Percentiles rank a stretch among this genome's conserved stretches.
phyloP scores from a whole-genome alignment of 92 coral and sea anemone species.

The Metridium senile region DNA sequence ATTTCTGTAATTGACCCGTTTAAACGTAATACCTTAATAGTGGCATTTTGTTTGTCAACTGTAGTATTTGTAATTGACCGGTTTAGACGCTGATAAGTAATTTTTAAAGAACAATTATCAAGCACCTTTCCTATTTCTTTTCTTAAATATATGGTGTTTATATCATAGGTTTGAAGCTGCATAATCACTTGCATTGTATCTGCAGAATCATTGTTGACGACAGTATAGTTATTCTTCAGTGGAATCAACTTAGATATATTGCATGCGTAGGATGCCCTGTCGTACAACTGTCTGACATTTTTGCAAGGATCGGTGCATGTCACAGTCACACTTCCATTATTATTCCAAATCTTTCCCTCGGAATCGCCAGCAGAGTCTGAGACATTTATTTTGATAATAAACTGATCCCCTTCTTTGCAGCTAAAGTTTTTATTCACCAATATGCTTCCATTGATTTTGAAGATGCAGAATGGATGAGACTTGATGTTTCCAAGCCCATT shows the following conservation, averaged over 20 bases:
- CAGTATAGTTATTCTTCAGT: not conserved
- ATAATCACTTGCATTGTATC: not conserved
- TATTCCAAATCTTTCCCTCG: slow-evolving; percentile 14
- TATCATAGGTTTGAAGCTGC: not conserved
- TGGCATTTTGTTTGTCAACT: too few species aligned
- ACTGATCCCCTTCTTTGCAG: slow-evolving; percentile 15
- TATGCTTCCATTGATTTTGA: not conserved
- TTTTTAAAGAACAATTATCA: not conserved
- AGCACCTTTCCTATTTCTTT: not conserved
- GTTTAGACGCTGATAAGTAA: not conserved
- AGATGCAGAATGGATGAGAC: slow-evolving; percentile 11
- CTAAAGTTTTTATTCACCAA: slow-evolving; percentile 7
- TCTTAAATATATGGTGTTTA: not conserved
- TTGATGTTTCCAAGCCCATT: not conserved
- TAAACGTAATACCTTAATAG: too few species aligned
- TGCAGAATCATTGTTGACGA: not conserved
- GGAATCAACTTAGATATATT: not conserved
- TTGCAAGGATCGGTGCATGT: slow-evolving; percentile 4
- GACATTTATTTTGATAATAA: slow-evolving; percentile 12
- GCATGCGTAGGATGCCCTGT: slow-evolving; percentile 10
- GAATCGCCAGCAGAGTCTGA: slow-evolving; percentile 19
- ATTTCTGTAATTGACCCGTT: too few species aligned
- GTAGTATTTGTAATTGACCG: too few species aligned
- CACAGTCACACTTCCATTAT: slow-evolving; percentile 1
- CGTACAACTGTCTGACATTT: not conserved